Evolutionary conservation across 2,797 vertebrate genomes (phyloP).

Genomic region (Mionectes olivaceus): DNA sequence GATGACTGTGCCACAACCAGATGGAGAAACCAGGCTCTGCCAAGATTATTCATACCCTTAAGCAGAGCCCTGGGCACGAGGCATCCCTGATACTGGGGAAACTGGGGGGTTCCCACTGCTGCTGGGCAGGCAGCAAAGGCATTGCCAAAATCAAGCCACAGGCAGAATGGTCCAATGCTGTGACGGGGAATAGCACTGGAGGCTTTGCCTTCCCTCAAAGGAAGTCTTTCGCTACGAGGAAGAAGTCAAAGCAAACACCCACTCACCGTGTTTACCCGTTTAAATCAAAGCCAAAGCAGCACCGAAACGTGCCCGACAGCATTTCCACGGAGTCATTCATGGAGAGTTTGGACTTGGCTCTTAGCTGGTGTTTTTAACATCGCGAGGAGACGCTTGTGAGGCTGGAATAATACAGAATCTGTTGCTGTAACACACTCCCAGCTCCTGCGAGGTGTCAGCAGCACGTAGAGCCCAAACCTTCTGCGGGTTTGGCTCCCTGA

Average conservation of each 20-base stretch:
- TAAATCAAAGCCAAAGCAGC: conserved; percentile 34
- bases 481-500: background rate
- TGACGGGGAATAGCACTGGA: background rate
- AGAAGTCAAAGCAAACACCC: conserved; percentile 54
- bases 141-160: background rate
- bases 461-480: conserved; percentile 39
- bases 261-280: background rate
- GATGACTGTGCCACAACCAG: accelerated
- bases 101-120: background rate
- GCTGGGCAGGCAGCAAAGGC: background rate
- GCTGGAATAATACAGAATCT: conserved; percentile 17
- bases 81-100: background rate
- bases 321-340: conserved; percentile 42
- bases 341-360: background rate
- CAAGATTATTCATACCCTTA: accelerated
- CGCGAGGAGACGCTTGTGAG: background rate
- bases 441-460: conserved; percentile 33
- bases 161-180: background rate
- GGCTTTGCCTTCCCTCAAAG: background rate
- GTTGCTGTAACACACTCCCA: background rate
- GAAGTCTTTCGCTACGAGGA: background rate
- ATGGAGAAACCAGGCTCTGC: background rate
- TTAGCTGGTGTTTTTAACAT: background rate
- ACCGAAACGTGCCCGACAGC: background rate
- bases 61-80: background rate